Conservation (phyloP, 35 echinoderm and acorn worm genomes). For the Strongylocentrotus purpuratus region DNA sequence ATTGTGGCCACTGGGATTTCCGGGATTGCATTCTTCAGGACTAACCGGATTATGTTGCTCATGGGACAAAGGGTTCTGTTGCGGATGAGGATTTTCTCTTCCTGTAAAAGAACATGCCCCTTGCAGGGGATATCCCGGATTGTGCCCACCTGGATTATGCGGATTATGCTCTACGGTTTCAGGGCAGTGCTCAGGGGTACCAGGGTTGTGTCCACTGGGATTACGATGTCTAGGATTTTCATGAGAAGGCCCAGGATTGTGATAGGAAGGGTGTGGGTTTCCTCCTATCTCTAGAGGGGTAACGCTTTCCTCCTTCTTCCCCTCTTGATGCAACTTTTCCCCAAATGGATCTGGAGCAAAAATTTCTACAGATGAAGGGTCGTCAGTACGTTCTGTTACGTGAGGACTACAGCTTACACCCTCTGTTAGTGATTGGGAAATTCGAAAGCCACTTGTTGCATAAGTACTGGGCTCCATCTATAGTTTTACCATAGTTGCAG, state of each 20-base stretch:
- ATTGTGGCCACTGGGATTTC: too few species aligned
- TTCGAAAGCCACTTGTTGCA: background rate
- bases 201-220: background rate
- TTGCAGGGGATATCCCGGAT: background rate
- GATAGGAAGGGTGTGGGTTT: slow-evolving; percentile 22
- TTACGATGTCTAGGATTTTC: background rate
- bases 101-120: background rate
- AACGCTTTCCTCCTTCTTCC: background rate
- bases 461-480: background rate
- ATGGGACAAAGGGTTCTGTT: slow-evolving; percentile 2
- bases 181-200: background rate
- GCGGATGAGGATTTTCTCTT: background rate
- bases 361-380: background rate
- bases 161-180: background rate
- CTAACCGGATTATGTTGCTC: background rate
- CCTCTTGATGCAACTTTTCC: background rate
- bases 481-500: background rate
- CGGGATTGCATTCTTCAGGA: background rate
- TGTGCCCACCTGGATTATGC: background rate
- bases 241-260: slow-evolving; percentile 25
- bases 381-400: background rate
- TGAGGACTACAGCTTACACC: background rate
- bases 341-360: background rate
- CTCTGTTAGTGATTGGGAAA: background rate
- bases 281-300: background rate